Evolutionary conservation across 2,113 vertebrate species (phyloP).

Genomic region (Falcunculus frontatus): DNA sequence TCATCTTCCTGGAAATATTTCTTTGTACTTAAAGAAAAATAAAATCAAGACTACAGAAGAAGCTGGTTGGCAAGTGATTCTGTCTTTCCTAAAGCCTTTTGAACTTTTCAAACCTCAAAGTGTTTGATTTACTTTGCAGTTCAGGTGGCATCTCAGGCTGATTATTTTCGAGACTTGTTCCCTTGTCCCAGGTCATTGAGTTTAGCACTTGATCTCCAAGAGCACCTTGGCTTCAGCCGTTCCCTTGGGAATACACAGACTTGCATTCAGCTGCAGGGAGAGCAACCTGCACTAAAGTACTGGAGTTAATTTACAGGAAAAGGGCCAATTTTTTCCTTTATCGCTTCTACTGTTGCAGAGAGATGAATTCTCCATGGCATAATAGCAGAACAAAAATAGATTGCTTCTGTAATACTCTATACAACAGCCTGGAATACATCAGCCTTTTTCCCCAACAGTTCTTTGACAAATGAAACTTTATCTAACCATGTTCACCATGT

Average conservation of each 20-base stretch:
- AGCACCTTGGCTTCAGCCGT: background rate
- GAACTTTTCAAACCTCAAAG: background rate
- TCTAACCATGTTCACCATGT: background rate
- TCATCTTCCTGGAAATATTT: background rate
- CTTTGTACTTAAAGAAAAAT: background rate
- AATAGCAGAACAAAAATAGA: slow-evolving; percentile 62
- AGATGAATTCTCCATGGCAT: slow-evolving; percentile 57
- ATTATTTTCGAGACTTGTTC: background rate
- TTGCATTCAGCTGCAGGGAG: background rate
- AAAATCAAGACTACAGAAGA: background rate
- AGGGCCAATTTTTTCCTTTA: slow-evolving; percentile 38
- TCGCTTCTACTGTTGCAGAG: background rate
- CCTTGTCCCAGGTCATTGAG: background rate
- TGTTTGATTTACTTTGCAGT: background rate
- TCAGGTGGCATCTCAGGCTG: background rate
- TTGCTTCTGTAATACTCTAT: slow-evolving; percentile 49
- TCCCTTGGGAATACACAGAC: background rate
- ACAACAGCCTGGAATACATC: slow-evolving; percentile 37
- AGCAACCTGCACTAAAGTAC: background rate
- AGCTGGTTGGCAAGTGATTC: background rate
- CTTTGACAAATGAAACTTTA: slow-evolving; percentile 43
- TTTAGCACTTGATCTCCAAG: slow-evolving; percentile 2
- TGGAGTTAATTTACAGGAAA: slow-evolving; percentile 26
- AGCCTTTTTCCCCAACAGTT: background rate
- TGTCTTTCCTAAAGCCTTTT: background rate